Base-by-base conservation (phyloP, 2,113 vertebrate species). In the Platysternon megacephalum region DNA sequence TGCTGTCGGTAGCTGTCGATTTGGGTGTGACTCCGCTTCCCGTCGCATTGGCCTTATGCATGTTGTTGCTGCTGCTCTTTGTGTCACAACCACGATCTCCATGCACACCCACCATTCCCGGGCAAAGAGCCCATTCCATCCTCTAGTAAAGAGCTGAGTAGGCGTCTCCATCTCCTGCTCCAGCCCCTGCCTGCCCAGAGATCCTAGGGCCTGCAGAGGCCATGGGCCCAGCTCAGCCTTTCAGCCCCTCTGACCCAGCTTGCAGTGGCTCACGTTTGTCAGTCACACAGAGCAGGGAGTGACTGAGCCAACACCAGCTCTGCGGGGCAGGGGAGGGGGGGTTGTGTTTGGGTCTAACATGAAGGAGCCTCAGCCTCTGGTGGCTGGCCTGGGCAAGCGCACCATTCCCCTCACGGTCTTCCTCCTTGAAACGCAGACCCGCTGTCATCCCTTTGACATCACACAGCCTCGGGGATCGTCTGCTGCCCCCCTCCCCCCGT, bases 11-110 rank as follows among this genome's bases (percentile, higher is more conserved):
- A 85, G 44, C 78, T 4, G 2, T 35, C 42, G 84, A 22, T 17
- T 0, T 22, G 79, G 79, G 61, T 8, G 8, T 74, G 61, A 42
- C 5, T 35, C 61, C 1, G 0, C 32, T 3, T 22, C 8, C 35
- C 0, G 1, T 56, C 24, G 6, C 11, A 12, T 17, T 19, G 24
- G 26, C 35, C 61, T 65, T 35, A 6, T 26, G 9, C 55, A 56
- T 26, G 8, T 26, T 26, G 8, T 26, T 56, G 26, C 26, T 56
- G 56, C 29, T 29, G 56, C 5, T 32, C 19, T 22, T 7, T 32
- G 35, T 14, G 65, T 21, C 35, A 35, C 35, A 11, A 35, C n/a
- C n/a, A 39, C 4, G 4, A 39, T 39, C n/a, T 72, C 29, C n/a
- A 5, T 35, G 19, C 35, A 39, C 11, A 3, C 22, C 19, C 9